Evolutionary conservation across 2,888 invertebrate genomes (phyloP), one percentile per base, ranked within the genome.

Genomic region (Plebejus anna): DNA sequence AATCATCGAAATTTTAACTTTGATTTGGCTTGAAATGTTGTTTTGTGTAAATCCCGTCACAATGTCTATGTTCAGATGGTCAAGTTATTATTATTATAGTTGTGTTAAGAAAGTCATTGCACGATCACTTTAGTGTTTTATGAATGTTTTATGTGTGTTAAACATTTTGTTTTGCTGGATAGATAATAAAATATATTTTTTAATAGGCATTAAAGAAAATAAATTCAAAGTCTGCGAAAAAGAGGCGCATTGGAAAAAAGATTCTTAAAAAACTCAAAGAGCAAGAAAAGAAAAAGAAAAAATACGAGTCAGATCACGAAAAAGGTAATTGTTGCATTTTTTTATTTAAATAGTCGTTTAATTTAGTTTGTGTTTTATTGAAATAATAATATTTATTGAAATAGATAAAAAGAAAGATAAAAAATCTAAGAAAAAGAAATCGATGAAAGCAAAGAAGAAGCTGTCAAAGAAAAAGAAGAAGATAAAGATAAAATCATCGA

Each of bases 231-330:
- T 79, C 84, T 4, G 82, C 84, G 0, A 90, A 90, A 75, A 85
- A 86, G 1, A 84, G 84, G 0, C 84, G 86, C 0, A 79, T 88
- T 7, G 88, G 85, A 77, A 89, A 89, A 79, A 90, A 88, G 75
- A 81, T 87, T 75, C 80, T 89, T 59, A 90, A 89, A 81, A 91
- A 90, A 78, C 81, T 90, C 36, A 91, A 90, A 81, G 87, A 88
- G 4, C 90, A 89, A 76, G 85, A 87, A 70, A 91, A 87, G 81
- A 90, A 89, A 77, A 91, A 88, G 80, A 88, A 84, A 79, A 90
- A 85, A n/a, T 81, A 82, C 13, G 82, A 83, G 5, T 83, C 84
- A 0, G 90, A 89, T 32, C 83, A 85, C 7, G 79, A 82, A 55
- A 83, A 87, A 36, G 87, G 82, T 81, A 76, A 28, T 75, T 75